Percentiles rank a stretch among this genome's conserved stretches.
Evolutionary conservation across 2,113 vertebrate species (phyloP).

Genomic region (Callopanchax toddi): DNA sequence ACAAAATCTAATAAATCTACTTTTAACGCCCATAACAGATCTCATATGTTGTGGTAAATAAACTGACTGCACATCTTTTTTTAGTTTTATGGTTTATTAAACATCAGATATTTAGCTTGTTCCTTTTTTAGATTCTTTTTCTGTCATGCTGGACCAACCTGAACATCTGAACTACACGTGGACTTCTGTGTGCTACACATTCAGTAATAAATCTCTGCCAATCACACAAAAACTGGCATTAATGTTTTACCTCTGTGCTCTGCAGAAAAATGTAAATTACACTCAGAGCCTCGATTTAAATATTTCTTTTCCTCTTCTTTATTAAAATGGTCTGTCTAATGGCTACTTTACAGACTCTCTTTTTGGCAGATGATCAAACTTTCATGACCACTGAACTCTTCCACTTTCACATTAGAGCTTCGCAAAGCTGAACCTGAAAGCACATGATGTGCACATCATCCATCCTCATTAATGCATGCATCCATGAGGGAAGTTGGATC

Average conservation of each 20-base stretch:
- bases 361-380: conserved; percentile 47
- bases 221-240: conserved; percentile 17
- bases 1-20: too few species aligned
- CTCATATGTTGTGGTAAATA: too few species aligned
- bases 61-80: too few species aligned
- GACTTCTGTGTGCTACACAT: conserved; percentile 16
- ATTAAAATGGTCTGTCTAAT: conserved; percentile 55
- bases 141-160: background rate
- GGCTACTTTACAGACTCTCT: conserved; percentile 46
- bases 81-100: too few species aligned
- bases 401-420: conserved; percentile 51
- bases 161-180: background rate
- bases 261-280: conserved; percentile 20
- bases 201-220: conserved; percentile 12
- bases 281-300: background rate
- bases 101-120: background rate
- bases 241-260: conserved; percentile 39
- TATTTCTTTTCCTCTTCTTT: conserved; percentile 25
- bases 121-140: background rate
- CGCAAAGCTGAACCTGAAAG: conserved; percentile 53
- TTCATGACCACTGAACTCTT: conserved; percentile 64
- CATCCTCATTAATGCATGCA: conserved; percentile 62
- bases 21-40: too few species aligned
- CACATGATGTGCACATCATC: conserved; percentile 56
- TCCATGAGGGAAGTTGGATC: conserved; percentile 12